A percentile compares a stretch with the other conserved stretches of the same genome.
Evolutionary conservation across 2,888 invertebrate genomes (phyloP).

Genomic region (Ormyrus rosae): DNA sequence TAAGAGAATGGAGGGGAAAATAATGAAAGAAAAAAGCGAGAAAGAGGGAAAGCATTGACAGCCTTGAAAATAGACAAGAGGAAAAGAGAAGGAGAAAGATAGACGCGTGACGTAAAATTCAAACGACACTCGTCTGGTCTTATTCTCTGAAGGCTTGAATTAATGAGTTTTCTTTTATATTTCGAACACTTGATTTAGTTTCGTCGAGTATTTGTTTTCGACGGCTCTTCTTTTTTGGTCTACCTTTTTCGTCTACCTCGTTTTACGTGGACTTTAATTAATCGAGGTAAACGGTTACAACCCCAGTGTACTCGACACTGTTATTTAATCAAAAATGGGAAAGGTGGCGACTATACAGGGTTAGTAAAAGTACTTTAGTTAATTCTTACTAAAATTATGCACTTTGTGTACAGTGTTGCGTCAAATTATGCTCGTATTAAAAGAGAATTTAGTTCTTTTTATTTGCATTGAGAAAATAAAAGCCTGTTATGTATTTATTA

Average conservation of each 20-base stretch:
- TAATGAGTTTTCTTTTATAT: constrained; percentile 50
- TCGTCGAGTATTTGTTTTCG: neutral
- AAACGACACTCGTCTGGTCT: constrained; percentile 40
- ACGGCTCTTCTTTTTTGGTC: neutral
- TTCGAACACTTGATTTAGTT: constrained; percentile 22
- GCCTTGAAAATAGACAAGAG: constrained; percentile 35
- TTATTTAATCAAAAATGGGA: neutral
- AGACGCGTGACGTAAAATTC: constrained; percentile 48
- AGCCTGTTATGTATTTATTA: too few relatives aligned
- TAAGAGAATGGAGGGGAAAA: constrained; percentile 53
- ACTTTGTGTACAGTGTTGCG: too few relatives aligned
- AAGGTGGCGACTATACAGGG: neutral
- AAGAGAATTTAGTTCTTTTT: too few relatives aligned
- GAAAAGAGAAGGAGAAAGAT: constrained; percentile 22
- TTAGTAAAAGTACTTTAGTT: neutral
- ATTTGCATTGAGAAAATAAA: too few relatives aligned
- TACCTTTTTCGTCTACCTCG: neutral
- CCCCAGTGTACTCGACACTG: neutral
- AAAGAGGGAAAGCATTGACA: constrained; percentile 49
- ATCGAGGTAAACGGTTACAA: neutral
- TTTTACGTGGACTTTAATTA: constrained; percentile 1
- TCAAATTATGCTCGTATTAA: too few relatives aligned
- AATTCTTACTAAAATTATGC: neutral
- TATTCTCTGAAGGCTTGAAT: constrained; percentile 38
- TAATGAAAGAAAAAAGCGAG: neutral